Percentiles rank a stretch among this genome's conserved stretches.
These are phyloP conservation scores for Drosophila nasuta DNA, from an alignment of 1,140 invertebrate species.

Conservation along the genomic window DNA sequence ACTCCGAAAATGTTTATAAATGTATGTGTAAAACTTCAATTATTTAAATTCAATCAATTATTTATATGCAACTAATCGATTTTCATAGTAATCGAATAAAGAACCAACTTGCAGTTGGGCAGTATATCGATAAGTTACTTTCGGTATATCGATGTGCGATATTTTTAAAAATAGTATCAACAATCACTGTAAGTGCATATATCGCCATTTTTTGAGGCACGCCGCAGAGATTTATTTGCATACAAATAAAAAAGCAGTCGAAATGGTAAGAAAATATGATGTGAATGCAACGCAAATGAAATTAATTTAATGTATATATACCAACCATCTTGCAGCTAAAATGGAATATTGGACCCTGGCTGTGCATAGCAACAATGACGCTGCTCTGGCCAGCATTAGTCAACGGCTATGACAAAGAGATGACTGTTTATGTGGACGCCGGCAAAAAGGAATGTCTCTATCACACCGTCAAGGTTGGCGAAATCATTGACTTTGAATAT, in stretches of 20 bases:
- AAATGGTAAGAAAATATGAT: constrained; percentile 28
- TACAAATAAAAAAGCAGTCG: neutral
- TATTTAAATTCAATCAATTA: too few relatives aligned
- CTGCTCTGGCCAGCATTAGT: constrained; percentile 14
- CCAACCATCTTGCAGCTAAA: neutral
- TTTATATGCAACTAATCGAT: too few relatives aligned
- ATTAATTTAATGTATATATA: neutral
- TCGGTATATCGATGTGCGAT: constrained; percentile 43
- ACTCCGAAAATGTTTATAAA: too few relatives aligned
- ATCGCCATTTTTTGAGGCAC: constrained; percentile 48
- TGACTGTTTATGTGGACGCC: constrained; percentile 90
- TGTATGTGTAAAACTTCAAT: too few relatives aligned
- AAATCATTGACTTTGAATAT: constrained; percentile 90
- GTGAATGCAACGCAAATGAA: neutral
- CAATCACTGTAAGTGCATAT: constrained; percentile 27
- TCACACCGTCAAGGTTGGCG: constrained; percentile 87
- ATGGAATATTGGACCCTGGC: neutral
- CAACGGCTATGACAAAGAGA: constrained; percentile 86
- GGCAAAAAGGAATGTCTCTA: constrained; percentile 90
- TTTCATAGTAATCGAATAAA: too few relatives aligned
- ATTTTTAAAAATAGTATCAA: constrained; percentile 53
- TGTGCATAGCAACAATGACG: neutral
- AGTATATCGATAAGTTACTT: constrained; percentile 15
- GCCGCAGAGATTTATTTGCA: constrained; percentile 5
- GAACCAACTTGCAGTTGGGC: neutral